phyloP scores from a whole-genome alignment of 2,888 invertebrate species.

The Acrocyrtus sp. region DNA sequence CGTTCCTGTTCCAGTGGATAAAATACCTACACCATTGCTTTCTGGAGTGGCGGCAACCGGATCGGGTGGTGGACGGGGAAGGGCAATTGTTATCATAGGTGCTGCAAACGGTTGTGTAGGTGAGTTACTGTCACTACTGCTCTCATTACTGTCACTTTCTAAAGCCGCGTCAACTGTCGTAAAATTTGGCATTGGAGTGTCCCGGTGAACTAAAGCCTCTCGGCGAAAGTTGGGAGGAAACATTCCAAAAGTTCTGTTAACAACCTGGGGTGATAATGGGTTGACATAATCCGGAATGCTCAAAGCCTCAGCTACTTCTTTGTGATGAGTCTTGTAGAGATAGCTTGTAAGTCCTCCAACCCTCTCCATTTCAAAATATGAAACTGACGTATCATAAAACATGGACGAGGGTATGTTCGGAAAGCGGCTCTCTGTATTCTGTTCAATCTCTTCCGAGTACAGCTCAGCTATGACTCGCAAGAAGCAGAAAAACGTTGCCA shows the following conservation, averaged over 20 bases:
- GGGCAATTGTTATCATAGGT: slow-evolving; percentile 16
- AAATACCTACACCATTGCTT: slow-evolving; percentile 4
- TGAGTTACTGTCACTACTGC: neutral
- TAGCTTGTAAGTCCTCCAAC: slow-evolving; percentile 78
- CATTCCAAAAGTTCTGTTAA: too few relatives aligned
- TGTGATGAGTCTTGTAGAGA: slow-evolving; percentile 72
- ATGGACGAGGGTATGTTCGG: slow-evolving; percentile 68
- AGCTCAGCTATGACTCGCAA: slow-evolving; percentile 52
- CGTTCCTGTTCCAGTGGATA: slow-evolving; percentile 8
- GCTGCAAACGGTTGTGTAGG: neutral
- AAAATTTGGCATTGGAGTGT: slow-evolving; percentile 36
- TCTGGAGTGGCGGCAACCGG: neutral
- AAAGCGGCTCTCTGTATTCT: slow-evolving; percentile 22
- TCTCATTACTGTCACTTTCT: neutral
- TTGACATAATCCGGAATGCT: slow-evolving; percentile 59
- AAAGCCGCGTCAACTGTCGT: neutral
- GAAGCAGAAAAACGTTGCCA: slow-evolving; percentile 60
- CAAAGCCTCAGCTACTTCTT: slow-evolving; percentile 68
- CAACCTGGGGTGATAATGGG: too few relatives aligned
- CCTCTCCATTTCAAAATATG: slow-evolving; percentile 76
- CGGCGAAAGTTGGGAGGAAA: neutral
- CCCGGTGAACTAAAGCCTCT: slow-evolving; percentile 1
- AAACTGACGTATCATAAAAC: slow-evolving; percentile 75
- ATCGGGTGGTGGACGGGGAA: slow-evolving; percentile 20
- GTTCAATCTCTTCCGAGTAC: slow-evolving; percentile 54